Evolutionary conservation across 2,797 vertebrate species (phyloP), one percentile per base, ranked within the genome.

Genomic region (Hylomyscus alleni): DNA sequence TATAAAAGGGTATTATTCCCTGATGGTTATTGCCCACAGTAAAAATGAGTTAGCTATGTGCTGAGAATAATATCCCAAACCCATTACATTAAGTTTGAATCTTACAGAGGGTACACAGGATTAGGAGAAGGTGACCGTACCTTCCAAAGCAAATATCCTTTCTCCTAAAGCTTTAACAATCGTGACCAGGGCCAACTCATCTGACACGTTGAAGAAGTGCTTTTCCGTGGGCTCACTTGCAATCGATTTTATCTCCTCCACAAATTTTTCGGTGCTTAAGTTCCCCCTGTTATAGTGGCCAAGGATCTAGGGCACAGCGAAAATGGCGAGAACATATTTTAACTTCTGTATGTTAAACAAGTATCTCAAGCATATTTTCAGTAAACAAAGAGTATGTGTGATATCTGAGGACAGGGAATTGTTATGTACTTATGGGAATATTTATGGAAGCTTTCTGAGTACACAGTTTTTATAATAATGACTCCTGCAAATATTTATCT

Each of bases 161-260:
- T 99, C 99, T 97, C 99, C 99, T 67, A 99, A 98, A 17, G 99
- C 98, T 62, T 99, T 99, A 17, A 99, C 99, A 73, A 99, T 99
- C 93, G 97, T 99, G 97, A 99, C 82, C 96, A 99, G 97, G 2
- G 99, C 99, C 94, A 99, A 88, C 98, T 99, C 99, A 93, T 99
- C 99, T 0, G 99, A 99, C 96, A 99, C 99, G 15, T 99, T 99
- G 98, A 99, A 99, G 98, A 99, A 99, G 98, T 99, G 99, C 34
- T 99, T 99, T 22, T 98, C 99, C n/a, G 98, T 98, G 4, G 99
- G 99, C 12, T 98, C 19, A 65, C 99, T 99, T 96, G 99, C 99
- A 89, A 99, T 99, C 19, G 98, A 99, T 97, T 98, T 98, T 86
- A 99, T 99, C 98, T 99, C 99, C 26, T 99, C 98, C 80, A 99